Conservation (phyloP, 2,888 invertebrate species). For the Zaprionus obscuricornis region DNA sequence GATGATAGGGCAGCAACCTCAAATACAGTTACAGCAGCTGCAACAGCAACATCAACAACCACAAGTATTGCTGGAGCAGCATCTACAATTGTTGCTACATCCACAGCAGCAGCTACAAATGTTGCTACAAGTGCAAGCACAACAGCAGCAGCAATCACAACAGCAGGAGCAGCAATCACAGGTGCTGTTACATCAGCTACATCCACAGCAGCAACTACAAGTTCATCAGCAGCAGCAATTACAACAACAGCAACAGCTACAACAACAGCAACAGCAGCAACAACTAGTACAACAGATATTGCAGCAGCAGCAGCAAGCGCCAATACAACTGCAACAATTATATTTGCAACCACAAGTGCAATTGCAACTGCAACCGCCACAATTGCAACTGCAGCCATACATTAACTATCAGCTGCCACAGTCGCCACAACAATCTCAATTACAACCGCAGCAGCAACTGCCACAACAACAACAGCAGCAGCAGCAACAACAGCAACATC, state of each 20-base stretch:
- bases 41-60: neutral
- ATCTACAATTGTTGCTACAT: neutral
- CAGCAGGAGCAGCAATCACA: no score
- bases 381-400: neutral
- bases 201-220: neutral
- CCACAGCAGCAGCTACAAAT: neutral
- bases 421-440: neutral
- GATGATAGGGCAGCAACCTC: no score
- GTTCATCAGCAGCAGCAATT: no score
- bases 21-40: neutral
- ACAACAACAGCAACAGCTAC: neutral
- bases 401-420: neutral
- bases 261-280: no score
- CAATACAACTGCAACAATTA: neutral
- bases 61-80: neutral
- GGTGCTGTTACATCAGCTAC: neutral
- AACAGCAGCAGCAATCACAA: neutral
- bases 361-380: neutral
- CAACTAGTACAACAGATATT: no score
- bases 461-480: neutral
- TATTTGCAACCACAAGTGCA: neutral
- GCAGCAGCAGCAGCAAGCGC: no score
- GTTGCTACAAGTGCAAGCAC: neutral
- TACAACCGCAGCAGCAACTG: neutral
- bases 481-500: slow-evolving; percentile 2